These are phyloP conservation scores for Tenthredo distinguenda DNA, from an alignment of 2,888 invertebrate species.

Conservation along the genomic window DNA sequence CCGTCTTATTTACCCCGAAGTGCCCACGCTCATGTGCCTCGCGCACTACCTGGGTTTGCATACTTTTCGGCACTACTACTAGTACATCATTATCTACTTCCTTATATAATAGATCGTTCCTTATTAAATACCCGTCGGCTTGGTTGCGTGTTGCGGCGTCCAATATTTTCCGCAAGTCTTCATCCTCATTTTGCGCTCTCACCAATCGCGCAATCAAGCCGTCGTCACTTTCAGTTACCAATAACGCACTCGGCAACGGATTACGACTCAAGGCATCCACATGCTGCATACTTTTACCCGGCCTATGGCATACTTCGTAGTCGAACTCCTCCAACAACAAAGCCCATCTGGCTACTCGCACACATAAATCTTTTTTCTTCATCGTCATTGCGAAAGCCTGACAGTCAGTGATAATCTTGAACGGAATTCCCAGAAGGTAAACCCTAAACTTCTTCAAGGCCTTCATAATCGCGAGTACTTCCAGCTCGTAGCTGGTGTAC, in stretches of 20 bases:
- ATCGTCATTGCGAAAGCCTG: slow-evolving; percentile 59
- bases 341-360: slow-evolving; percentile 50
- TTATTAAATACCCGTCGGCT: neutral
- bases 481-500: slow-evolving; percentile 60
- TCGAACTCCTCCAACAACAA: slow-evolving; percentile 59
- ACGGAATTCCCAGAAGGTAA: slow-evolving; percentile 24
- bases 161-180: slow-evolving; percentile 35
- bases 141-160: neutral
- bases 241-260: slow-evolving; percentile 27
- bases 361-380: slow-evolving; percentile 42
- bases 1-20: slow-evolving; percentile 65
- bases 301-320: slow-evolving; percentile 37
- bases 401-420: slow-evolving; percentile 51
- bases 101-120: neutral
- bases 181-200: slow-evolving; percentile 23
- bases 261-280: slow-evolving; percentile 47
- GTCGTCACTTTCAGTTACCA: slow-evolving; percentile 59
- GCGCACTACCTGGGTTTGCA: slow-evolving; percentile 71
- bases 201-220: slow-evolving; percentile 11
- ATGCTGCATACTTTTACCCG: slow-evolving; percentile 34
- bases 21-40: slow-evolving; percentile 69
- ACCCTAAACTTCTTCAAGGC: slow-evolving; percentile 12
- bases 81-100: neutral
- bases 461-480: slow-evolving; percentile 40
- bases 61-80: slow-evolving; percentile 66